Evolutionary conservation across 2,797 vertebrate species (phyloP).

Genomic region (Limnodromus scolopaceus): DNA sequence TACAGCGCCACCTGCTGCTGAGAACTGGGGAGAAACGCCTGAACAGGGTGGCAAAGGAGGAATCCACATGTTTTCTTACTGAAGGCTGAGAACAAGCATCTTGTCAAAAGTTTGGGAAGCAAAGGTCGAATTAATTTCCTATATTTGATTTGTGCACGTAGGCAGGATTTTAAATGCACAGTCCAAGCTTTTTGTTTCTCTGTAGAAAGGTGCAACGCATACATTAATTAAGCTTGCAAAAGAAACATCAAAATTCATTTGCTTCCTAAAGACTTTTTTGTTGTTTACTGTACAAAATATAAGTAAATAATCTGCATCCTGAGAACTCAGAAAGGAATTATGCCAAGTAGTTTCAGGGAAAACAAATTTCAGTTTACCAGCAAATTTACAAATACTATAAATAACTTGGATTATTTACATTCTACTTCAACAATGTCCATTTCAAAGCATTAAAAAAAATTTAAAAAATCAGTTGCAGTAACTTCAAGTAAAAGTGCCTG

Average conservation of each 20-base stretch:
- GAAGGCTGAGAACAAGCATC: not conserved
- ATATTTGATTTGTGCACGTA: not conserved
- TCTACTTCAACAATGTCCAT: not conserved
- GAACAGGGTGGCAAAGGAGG: not conserved
- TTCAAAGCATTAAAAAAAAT: not conserved
- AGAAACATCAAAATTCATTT: not conserved
- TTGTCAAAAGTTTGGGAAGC: not conserved
- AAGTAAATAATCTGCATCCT: not conserved
- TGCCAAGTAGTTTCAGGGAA: not conserved
- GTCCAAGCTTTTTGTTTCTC: not conserved
- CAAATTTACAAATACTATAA: not conserved
- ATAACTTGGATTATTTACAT: not conserved
- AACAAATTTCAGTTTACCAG: not conserved
- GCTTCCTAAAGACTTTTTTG: not conserved
- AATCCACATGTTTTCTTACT: fast-evolving
- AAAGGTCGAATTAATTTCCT: not conserved
- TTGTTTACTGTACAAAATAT: not conserved
- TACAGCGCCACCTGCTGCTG: constrained; percentile 26
- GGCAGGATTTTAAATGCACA: not conserved
- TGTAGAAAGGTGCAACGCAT: not conserved
- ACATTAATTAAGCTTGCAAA: not conserved
- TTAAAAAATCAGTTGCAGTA: not conserved
- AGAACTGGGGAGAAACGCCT: not conserved
- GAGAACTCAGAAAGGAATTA: not conserved
- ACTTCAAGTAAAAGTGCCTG: constrained; percentile 67